Base-by-base conservation (phyloP, 2,888 invertebrate genomes). In the Cinara cedri region DNA sequence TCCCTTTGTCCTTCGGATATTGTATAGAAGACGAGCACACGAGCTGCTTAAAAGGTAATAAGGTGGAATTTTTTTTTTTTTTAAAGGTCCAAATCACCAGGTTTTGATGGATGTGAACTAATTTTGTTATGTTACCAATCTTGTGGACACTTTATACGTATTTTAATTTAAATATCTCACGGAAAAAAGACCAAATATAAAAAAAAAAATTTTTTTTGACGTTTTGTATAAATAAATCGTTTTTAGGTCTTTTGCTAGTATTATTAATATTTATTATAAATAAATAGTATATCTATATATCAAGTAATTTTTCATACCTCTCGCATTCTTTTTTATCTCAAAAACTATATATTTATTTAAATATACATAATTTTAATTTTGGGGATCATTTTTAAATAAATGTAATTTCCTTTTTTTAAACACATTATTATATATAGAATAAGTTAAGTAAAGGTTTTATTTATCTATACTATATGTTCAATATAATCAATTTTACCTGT, bases 31-130 rank as follows among this genome's bases (percentile, higher is more conserved):
- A 68, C 76, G 57, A 76, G 76, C 57, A 34, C 57, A 21, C 9
- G 42, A 66, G 55, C 66, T 76, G 10, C 55, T 76, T 65, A 54
- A 65, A 65, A 68, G 55, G 76, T 76, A 68, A 76, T 76, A 76
- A 76, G 66, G 49, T 68, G 57, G 26, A 76, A 76, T 76, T 68
- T 76, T 46, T 34, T 34, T n/a, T n/a, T 4, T 4, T 4, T 4
- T 4, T 66, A 75, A 55, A 44, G 76, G 66, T 57, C 57, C 76
- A 66, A 76, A 76, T 66, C 76, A 46, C 76, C 66, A 10, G 11
- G 10, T 66, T 68, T 65, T 68, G 76, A 66, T 66, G 26, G 76
- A 68, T 68, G 76, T 34, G 55, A 46, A 68, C 26, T 68, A 72
- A 57, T 76, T 76, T 66, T 34, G 19, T 65, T 42, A 16, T 4